A percentile compares a stretch with the other conserved stretches of the same genome.
These are phyloP conservation scores for Aphelenchoides fujianensis DNA, from an alignment of 1,140 invertebrate genomes.

Conservation along the genomic window DNA sequence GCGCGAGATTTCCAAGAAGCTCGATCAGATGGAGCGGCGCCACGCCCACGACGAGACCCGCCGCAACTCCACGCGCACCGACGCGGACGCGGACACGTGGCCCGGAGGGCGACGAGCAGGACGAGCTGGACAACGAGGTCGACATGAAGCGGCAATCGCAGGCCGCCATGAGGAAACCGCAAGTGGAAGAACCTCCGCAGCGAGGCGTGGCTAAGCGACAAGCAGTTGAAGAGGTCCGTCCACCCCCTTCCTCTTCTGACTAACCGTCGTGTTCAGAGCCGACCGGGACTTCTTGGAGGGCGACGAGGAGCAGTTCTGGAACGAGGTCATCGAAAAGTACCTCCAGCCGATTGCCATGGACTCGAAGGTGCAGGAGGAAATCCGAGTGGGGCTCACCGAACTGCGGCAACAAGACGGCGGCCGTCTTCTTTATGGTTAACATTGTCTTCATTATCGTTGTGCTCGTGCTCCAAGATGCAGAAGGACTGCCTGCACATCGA, in stretches of 20 bases:
- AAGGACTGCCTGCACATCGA: conserved; percentile 85
- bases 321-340: conserved; percentile 60
- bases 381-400: conserved; percentile 49
- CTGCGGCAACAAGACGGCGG: conserved; percentile 51
- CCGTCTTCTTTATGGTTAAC: conserved; percentile 96
- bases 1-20: conserved; percentile 51
- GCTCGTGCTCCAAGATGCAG: conserved; percentile 90
- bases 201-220: conserved; percentile 53
- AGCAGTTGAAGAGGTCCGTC: conserved; percentile 36
- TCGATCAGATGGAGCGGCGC: conserved; percentile 49
- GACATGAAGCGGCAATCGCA: conserved; percentile 48
- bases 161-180: conserved; percentile 51
- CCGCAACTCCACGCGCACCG: conserved; percentile 2
- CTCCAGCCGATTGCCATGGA: conserved; percentile 55
- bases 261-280: no score
- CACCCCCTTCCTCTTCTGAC: no score
- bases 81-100: conserved; percentile 37
- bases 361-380: conserved; percentile 45
- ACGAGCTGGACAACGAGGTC: conserved; percentile 49
- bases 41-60: conserved; percentile 22
- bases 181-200: conserved; percentile 48
- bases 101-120: conserved; percentile 39
- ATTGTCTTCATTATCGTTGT: conserved; percentile 95
- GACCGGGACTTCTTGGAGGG: conserved; percentile 49
- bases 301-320: conserved; percentile 60